Evolutionary conservation across 2,797 vertebrate species (phyloP), one percentile per base, ranked within the genome.

Genomic region (Xenopus petersii): DNA sequence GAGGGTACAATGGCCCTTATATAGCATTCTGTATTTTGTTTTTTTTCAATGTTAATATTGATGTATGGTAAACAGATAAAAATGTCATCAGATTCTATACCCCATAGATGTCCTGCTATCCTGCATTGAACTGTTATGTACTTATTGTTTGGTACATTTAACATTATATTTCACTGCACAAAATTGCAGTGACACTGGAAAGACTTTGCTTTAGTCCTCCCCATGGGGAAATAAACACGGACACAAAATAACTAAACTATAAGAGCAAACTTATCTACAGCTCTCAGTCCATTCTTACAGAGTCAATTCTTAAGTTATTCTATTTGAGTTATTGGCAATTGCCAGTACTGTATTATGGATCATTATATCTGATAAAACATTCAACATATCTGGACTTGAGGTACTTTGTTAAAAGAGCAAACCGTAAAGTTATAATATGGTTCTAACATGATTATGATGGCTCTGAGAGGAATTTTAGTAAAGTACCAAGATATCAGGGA

Each of bases 71-170:
- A 7, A 42, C 5, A 2, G 26, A 30, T 30, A 30, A 30, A 30
- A 30, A 42, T 9, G 26, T 30, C 4, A 30, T 30, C 26, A 30
- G 26, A 30, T 42, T 1, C 6, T 42, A 6, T 5, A 30, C 0
- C 8, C 33, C 8, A 42, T 42, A 42, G 36, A 6, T 42, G 5
- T 42, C 36, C 36, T 42, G 36, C 3, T 42, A 42, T 42, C 67
- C 42, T 77, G n/a, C 56, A 51, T n/a, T 61, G 33, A 71, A 71
- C 71, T 61, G 26, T 54, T 61, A 62, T 21, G 26, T 30, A 15
- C 54, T 71, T 77, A 71, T 67, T 77, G 63, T 51, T 76, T 77
- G 64, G 47, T 30, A 26, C n/a, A 71, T 77, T 71, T 67, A 30
- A 60, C 46, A 13, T 58, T 54, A 63, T 65, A 12, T 46, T 46